Percentiles rank a stretch among this genome's conserved stretches.
phyloP scores from a whole-genome alignment of 2,888 invertebrate species.

The Bugulina stolonifera region DNA sequence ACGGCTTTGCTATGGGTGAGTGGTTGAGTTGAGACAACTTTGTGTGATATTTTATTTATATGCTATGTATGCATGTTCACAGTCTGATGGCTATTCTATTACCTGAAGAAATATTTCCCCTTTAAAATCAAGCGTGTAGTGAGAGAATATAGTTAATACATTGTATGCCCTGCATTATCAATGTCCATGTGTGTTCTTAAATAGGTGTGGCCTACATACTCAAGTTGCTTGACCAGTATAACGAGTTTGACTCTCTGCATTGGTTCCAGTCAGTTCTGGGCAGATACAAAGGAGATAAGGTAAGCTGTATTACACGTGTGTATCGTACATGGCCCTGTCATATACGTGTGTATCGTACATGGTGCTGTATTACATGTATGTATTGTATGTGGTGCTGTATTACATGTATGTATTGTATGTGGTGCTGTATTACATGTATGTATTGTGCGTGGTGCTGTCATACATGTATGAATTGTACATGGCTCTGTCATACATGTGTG shows the following conservation, averaged over 20 bases:
- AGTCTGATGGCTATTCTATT: too few relatives aligned
- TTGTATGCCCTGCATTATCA: too few relatives aligned
- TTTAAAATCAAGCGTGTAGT: too few relatives aligned
- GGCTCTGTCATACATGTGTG: too few relatives aligned
- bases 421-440: neutral
- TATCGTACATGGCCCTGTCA: neutral
- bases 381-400: neutral
- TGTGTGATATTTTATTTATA: too few relatives aligned
- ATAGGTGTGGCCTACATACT: slow-evolving; percentile 78
- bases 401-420: neutral
- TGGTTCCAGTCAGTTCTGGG: slow-evolving; percentile 86
- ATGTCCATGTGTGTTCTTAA: too few relatives aligned
- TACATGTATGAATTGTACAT: too few relatives aligned
- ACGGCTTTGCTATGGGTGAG: slow-evolving; percentile 91
- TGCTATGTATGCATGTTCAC: too few relatives aligned
- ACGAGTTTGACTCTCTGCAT: slow-evolving; percentile 81
- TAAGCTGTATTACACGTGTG: slow-evolving; percentile 31
- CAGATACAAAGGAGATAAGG: slow-evolving; percentile 64
- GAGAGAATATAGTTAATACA: too few relatives aligned
- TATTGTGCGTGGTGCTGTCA: too few relatives aligned
- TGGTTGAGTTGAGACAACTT: too few relatives aligned
- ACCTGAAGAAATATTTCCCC: too few relatives aligned
- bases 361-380: neutral
- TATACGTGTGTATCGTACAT: neutral
- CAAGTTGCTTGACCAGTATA: slow-evolving; percentile 77